phyloP scores from a whole-genome alignment of 2,888 invertebrate genomes.

The Amaurobius ferox region DNA sequence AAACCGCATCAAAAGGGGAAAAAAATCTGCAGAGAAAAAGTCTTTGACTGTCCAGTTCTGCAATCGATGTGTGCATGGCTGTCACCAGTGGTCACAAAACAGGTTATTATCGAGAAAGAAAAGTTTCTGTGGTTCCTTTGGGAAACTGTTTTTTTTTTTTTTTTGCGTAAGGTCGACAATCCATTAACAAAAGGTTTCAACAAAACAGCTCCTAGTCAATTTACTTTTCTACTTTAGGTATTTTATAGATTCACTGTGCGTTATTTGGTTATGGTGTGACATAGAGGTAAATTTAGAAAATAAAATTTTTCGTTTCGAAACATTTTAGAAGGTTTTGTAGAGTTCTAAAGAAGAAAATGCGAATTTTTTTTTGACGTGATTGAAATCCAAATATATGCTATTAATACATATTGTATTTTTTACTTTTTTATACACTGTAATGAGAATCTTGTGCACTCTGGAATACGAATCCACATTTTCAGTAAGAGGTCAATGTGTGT shows the following conservation, averaged over 20 bases:
- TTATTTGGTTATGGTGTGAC: neutral
- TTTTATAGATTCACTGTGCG: neutral
- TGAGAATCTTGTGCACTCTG: no score
- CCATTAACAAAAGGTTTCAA: conserved; percentile 11
- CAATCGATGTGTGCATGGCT: conserved; percentile 13
- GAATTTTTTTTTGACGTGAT: no score
- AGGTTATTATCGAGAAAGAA: conserved; percentile 14
- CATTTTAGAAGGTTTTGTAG: no score
- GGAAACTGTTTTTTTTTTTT: conserved; percentile 6
- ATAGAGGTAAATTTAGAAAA: neutral
- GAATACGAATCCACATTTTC: no score
- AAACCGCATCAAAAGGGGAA: neutral
- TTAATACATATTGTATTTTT: no score
- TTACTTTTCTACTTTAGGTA: neutral
- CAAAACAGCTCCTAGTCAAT: neutral
- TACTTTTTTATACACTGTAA: no score
- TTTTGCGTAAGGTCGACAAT: neutral
- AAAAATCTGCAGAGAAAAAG: neutral
- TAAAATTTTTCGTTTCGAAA: no score
- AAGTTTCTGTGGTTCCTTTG: conserved; percentile 1
- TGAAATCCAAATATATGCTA: no score
- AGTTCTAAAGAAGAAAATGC: no score
- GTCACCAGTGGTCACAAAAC: conserved; percentile 18
- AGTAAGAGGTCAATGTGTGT: no score
- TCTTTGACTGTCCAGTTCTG: neutral